phyloP scores from a whole-genome alignment of 2,113 vertebrate genomes.

The Tragelaphus strepsiceros region DNA sequence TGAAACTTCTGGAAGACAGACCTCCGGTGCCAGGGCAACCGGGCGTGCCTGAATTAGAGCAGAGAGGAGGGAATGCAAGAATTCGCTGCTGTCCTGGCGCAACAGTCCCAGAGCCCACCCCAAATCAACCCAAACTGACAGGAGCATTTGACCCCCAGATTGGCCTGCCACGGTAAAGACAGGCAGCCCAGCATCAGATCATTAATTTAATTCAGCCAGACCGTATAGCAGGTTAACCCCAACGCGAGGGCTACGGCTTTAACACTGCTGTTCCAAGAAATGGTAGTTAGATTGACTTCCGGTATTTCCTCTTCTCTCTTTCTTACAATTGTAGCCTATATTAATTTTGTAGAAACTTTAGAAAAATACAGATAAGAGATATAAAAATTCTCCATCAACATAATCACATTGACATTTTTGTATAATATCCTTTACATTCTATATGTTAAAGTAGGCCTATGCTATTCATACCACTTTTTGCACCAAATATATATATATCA shows the following conservation, averaged over 20 bases:
- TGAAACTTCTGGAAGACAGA: background rate
- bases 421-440: background rate
- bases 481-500: background rate
- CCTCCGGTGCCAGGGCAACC: background rate
- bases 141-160: no score
- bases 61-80: background rate
- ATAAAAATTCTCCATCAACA: background rate
- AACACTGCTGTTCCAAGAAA: background rate
- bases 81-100: fast-evolving
- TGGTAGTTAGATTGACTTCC: background rate
- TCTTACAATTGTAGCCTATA: background rate
- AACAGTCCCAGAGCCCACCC: background rate
- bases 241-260: background rate
- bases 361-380: background rate
- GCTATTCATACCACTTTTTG: background rate
- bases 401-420: background rate
- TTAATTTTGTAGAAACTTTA: background rate
- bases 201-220: background rate
- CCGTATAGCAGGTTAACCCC: background rate
- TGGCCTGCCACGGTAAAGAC: background rate
- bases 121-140: background rate
- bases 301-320: background rate
- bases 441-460: background rate
- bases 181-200: background rate
- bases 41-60: background rate